Base-by-base conservation (phyloP, 2,888 invertebrate species). In the Heteromyza rotundicornis region DNA sequence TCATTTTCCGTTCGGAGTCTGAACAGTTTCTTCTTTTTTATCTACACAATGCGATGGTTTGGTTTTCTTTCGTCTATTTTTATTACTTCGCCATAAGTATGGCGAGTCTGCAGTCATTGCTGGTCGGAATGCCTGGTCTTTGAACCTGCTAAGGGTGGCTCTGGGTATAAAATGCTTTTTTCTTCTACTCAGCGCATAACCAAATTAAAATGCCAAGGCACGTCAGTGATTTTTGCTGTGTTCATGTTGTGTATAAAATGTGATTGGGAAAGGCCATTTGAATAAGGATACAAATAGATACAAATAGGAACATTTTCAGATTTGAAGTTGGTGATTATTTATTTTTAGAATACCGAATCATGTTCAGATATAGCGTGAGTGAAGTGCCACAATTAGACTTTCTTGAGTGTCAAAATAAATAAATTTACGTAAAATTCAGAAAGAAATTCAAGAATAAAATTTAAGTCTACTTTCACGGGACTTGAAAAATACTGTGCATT, bases 1-100 rank as follows among this genome's bases (percentile, higher is more conserved):
- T 55, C 17, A 36, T 54, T 60, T 57, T 27, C 27, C 27, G 5
- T n/a, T n/a, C n/a, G n/a, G n/a, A n/a, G n/a, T n/a, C n/a, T n/a
- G n/a, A n/a, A n/a, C 27, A 27, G 5, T 10, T 10, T 27, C 27
- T 5, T 27, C 27, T 27, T 3, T 40, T 40, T 40, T 40, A n/a
- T n/a, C n/a, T n/a, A n/a, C 32, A 32, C 7, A 32, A 32, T 8
- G 12, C 32, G 32, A 32, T 32, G 32, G 32, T 32, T 40, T 40
- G 5, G n/a, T 40, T n/a, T 40, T 40, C n/a, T 40, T 40, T 10
- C 40, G 10, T 40, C 14, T 40, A n/a, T 40, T n/a, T 40, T 40
- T 40, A 3, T 40, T n/a, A n/a, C 14, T n/a, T 10, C 16, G 16
- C 8, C 40, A 32, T 40, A n/a, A n/a, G 3, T 7, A 40, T 7